phyloP scores from a whole-genome alignment of 2,797 vertebrate genomes.

The Lepus townsendii region DNA sequence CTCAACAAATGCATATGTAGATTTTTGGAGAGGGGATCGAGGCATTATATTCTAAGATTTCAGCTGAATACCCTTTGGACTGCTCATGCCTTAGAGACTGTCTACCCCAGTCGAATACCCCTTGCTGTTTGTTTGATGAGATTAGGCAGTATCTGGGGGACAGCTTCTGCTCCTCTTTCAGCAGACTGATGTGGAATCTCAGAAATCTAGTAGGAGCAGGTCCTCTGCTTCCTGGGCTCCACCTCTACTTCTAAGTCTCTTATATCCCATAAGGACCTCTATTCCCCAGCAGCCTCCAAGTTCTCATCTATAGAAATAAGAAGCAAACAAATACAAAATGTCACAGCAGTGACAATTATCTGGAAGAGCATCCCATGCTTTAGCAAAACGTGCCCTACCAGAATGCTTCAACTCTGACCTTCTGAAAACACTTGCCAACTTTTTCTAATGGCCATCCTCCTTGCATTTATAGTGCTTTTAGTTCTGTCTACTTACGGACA shows the following conservation, averaged over 20 bases:
- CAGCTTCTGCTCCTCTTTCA: not conserved
- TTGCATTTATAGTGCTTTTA: not conserved
- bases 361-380: not conserved
- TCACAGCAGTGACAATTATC: not conserved
- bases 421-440: constrained; percentile 6
- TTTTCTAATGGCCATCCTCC: not conserved
- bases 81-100: not conserved
- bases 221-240: not conserved
- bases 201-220: not conserved
- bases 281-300: constrained; percentile 33
- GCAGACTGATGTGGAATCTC: not conserved
- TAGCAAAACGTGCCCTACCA: not conserved
- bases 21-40: not conserved
- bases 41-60: not conserved
- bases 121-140: constrained; percentile 16
- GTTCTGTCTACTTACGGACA: constrained; percentile 33
- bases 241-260: not conserved
- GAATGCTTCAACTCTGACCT: not conserved
- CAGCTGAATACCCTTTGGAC: not conserved
- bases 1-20: not conserved
- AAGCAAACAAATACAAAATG: constrained; percentile 30
- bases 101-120: too few relatives aligned
- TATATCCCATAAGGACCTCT: not conserved
- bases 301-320: constrained; percentile 64
- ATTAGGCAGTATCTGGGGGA: not conserved